phyloP scores from a whole-genome alignment of 2,888 invertebrate species.

The Exephanes ischioxanthus region DNA sequence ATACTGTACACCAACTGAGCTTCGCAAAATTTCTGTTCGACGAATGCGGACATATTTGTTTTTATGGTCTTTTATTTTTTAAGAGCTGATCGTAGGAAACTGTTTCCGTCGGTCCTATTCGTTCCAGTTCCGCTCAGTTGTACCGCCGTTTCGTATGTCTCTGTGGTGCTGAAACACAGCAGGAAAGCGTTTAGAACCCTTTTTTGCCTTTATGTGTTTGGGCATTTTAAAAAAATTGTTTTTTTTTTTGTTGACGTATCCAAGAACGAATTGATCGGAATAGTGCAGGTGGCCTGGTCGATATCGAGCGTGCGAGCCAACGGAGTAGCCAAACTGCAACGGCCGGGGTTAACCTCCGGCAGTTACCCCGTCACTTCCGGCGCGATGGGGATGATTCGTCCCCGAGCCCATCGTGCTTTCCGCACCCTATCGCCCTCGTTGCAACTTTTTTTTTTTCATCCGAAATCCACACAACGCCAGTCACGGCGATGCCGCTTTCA shows the following conservation, averaged over 20 bases:
- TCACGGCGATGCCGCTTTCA: background rate
- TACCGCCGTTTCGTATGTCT: background rate
- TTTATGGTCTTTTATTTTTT: background rate
- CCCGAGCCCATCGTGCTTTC: background rate
- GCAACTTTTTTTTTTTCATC: conserved; percentile 30
- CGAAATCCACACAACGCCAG: conserved; percentile 22
- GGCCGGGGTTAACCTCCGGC: conserved; percentile 15
- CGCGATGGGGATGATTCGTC: conserved; percentile 15
- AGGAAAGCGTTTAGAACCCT: background rate
- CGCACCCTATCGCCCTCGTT: conserved; percentile 2
- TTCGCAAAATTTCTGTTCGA: background rate
- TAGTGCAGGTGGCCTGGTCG: conserved; percentile 5
- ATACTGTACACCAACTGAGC: background rate
- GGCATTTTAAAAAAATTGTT: background rate
- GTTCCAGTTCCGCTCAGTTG: background rate
- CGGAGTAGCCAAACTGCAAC: background rate
- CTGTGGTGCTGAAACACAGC: background rate
- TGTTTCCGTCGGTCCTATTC: background rate
- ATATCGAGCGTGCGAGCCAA: conserved; percentile 20
- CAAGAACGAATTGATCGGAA: conserved; percentile 1
- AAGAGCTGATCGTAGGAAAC: background rate
- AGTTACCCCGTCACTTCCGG: conserved; percentile 35
- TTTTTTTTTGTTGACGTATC: background rate
- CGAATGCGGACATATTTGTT: background rate
- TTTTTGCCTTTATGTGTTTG: background rate